Evolutionary conservation across 2,888 invertebrate species (phyloP), one percentile per base, ranked within the genome.

Genomic region (Nezara viridula): DNA sequence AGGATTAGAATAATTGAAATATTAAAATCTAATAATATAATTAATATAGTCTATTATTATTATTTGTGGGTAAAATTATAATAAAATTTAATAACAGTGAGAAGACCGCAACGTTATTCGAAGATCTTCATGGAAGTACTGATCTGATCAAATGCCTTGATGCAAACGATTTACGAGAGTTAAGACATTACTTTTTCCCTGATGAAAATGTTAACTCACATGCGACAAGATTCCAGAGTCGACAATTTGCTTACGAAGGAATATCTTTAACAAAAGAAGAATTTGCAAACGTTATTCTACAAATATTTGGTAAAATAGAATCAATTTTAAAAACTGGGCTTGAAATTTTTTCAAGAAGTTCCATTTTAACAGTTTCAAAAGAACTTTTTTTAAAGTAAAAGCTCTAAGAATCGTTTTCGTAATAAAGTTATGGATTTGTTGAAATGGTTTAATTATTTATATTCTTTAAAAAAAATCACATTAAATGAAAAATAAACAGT

Each of bases 271-370:
- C 40, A 44, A 81, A 81, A 44, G 44, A 81, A 81, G 44, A 44
- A n/a, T 81, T 81, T 81, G 24, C 81, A n/a, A 44, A 81, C n/a
- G 44, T 12, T n/a, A 81, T 81, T 81, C 81, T 32, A 81, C 40
- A 81, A 44, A 81, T 81, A n/a, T 81, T 81, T 24, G 81, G 81
- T 81, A 81, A 81, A 81, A 66, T 66, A 66, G 24, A 81, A 44
- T 81, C 0, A 81, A n/a, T 44, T 44, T 40, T 55, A 55, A 24
- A 55, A 27, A 24, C n/a, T n/a, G n/a, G n/a, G n/a, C n/a, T n/a
- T n/a, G n/a, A n/a, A n/a, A n/a, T n/a, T n/a, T n/a, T n/a, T n/a
- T n/a, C n/a, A n/a, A n/a, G n/a, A n/a, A n/a, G n/a, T n/a, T n/a
- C n/a, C n/a, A n/a, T n/a, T n/a, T n/a, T n/a, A n/a, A n/a, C n/a